A percentile compares a stretch with the other conserved stretches of the same genome.
Conservation (phyloP, 2,113 vertebrate genomes). For the Pseudopodoces humilis region DNA sequence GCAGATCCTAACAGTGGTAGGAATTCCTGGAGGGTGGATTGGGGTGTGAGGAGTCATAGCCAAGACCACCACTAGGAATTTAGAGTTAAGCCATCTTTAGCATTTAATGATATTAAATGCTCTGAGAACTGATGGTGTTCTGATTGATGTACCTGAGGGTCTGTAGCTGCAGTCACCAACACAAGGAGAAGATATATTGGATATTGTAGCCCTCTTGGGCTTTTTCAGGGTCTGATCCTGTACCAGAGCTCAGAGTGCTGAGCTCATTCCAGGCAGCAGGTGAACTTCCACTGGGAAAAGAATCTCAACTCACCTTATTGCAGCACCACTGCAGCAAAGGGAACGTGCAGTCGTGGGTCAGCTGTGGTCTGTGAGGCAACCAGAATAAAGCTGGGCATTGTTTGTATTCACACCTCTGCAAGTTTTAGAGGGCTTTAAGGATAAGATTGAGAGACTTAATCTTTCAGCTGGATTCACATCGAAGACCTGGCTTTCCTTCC, state of each 20-base stretch:
- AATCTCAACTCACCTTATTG: background rate
- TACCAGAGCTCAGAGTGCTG: background rate
- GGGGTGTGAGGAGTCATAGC: background rate
- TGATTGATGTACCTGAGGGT: background rate
- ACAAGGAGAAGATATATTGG: background rate
- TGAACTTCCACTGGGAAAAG: background rate
- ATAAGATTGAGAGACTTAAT: background rate
- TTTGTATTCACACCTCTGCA: background rate
- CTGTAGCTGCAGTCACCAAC: background rate
- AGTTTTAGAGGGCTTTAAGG: background rate
- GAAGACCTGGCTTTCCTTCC: background rate
- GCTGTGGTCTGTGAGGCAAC: background rate
- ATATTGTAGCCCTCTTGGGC: background rate
- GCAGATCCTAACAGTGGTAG: background rate
- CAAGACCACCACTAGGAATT: background rate
- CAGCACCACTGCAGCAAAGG: background rate
- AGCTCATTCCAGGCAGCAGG: background rate
- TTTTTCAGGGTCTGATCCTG: background rate
- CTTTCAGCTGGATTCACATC: background rate
- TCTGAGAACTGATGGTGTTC: background rate
- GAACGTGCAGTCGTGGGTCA: background rate
- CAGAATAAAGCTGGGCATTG: background rate
- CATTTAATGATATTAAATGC: background rate
- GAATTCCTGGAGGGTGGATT: background rate
- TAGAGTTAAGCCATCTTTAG: background rate